Evolutionary conservation across 2,797 vertebrate genomes (phyloP).

Genomic region (Darevskia mixta): DNA sequence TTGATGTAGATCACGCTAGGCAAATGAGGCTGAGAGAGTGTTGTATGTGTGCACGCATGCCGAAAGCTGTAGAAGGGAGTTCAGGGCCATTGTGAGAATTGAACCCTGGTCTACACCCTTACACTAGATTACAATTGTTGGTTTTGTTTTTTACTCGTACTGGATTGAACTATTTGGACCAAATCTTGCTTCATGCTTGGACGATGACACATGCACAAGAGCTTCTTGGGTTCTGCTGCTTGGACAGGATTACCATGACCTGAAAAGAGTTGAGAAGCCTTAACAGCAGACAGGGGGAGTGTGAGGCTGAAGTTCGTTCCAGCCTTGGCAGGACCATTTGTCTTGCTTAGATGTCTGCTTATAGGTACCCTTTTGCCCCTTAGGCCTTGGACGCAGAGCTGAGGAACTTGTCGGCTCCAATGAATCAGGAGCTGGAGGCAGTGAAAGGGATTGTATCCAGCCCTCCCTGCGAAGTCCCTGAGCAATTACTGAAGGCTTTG

Average conservation of each 20-base stretch:
- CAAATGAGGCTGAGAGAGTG: neutral
- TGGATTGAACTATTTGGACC: slow-evolving; percentile 5
- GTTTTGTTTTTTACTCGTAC: neutral
- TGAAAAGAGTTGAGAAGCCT: slow-evolving; percentile 37
- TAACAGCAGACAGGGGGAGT: neutral
- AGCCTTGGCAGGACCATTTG: slow-evolving; percentile 6
- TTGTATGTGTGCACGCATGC: neutral
- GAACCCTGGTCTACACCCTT: neutral
- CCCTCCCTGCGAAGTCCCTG: slow-evolving; percentile 86
- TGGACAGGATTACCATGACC: neutral
- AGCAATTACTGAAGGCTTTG: slow-evolving; percentile 89
- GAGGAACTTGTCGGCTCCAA: slow-evolving; percentile 83
- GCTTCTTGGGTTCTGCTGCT: slow-evolving; percentile 25
- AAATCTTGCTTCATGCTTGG: slow-evolving; percentile 15
- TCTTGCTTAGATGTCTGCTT: neutral
- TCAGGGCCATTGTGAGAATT: neutral
- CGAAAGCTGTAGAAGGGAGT: neutral
- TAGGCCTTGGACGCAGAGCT: slow-evolving; percentile 88
- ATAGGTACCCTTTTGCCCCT: slow-evolving; percentile 47
- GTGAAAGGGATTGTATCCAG: slow-evolving; percentile 82
- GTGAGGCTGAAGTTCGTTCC: neutral
- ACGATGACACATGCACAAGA: slow-evolving; percentile 13
- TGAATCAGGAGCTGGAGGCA: slow-evolving; percentile 84
- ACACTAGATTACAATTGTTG: too few relatives aligned
- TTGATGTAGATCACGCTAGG: neutral